Percentiles rank a stretch among this genome's conserved stretches.
These are phyloP conservation scores for Gambelia wislizenii DNA, from an alignment of 2,797 vertebrate genomes.

Conservation along the genomic window DNA sequence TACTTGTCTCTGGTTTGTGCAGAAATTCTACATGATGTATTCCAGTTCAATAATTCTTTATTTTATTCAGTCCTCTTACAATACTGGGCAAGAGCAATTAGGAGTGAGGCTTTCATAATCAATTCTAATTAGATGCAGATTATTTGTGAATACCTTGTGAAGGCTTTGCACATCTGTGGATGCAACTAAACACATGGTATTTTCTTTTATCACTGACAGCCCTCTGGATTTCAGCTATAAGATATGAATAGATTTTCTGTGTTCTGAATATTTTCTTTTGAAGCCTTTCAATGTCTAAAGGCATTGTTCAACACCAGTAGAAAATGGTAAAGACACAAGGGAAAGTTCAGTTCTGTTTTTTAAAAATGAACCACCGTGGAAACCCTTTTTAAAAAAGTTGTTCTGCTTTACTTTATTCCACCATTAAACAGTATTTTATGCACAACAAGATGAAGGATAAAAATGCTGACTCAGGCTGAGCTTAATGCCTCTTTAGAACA, in stretches of 20 bases:
- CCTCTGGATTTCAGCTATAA: not conserved
- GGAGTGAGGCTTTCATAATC: not conserved
- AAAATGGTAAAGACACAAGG: not conserved
- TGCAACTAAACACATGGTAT: not conserved
- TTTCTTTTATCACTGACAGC: not conserved
- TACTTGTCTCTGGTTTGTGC: not conserved
- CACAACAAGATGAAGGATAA: not conserved
- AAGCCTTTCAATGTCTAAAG: not conserved
- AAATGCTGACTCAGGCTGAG: not conserved
- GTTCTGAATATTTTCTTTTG: not conserved
- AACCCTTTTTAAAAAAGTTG: not conserved
- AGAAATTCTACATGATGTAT: not conserved
- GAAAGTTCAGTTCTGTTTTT: not conserved
- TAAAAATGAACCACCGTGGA: not conserved
- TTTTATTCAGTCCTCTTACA: not conserved
- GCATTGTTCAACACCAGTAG: not conserved
- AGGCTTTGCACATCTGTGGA: not conserved
- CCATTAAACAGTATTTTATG: not conserved
- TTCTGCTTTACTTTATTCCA: not conserved
- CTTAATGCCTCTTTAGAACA: not conserved
- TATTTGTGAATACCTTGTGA: not conserved
- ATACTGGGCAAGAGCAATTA: not conserved
- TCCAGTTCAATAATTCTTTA: not conserved
- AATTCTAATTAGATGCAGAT: not conserved
- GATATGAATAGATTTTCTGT: not conserved